phyloP scores from a whole-genome alignment of 2,113 vertebrate genomes.

The Oncorhynchus masou region DNA sequence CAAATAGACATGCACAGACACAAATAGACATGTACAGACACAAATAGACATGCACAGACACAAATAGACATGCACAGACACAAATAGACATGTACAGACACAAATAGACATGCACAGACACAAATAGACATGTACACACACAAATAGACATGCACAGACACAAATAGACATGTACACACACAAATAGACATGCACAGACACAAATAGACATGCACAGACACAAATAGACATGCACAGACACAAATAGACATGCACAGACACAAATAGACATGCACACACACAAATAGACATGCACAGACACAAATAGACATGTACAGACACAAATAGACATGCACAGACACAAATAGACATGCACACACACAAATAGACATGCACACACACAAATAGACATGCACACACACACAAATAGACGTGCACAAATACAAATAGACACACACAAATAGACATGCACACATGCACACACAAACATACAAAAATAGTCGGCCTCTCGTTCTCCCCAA shows the following conservation, averaged over 20 bases:
- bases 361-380: neutral
- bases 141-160: no score
- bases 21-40: constrained; percentile 1
- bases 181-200: neutral
- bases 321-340: neutral
- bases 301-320: no score
- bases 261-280: no score
- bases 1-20: neutral
- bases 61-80: neutral
- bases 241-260: neutral
- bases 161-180: no score
- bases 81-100: no score
- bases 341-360: constrained; percentile 16
- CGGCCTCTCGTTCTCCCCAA: constrained; percentile 58
- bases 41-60: no score
- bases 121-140: no score
- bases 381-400: no score
- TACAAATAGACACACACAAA: neutral
- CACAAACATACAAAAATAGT: constrained; percentile 27
- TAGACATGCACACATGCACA: constrained; percentile 1
- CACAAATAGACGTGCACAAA: neutral
- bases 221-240: neutral
- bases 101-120: no score
- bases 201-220: no score
- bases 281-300: neutral